A percentile compares a stretch with the other conserved stretches of the same genome.
Evolutionary conservation across 2,888 invertebrate species (phyloP).

Genomic region (Mycogona germanica): DNA sequence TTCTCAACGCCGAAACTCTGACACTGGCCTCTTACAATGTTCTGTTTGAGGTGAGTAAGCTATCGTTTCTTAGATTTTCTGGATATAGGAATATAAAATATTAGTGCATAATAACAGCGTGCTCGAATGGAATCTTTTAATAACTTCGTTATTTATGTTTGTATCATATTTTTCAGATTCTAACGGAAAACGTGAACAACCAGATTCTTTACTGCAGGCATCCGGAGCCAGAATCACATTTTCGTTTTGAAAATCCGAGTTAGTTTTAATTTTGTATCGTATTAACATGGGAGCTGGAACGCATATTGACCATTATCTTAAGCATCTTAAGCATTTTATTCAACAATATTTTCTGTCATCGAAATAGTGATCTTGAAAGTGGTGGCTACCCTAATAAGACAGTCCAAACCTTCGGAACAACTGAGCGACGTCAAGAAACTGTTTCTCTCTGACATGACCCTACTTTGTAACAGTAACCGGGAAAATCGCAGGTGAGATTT

Average conservation of each 20-base stretch:
- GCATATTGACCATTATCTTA: constrained; percentile 6
- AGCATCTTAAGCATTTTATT: constrained; percentile 16
- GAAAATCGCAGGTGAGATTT: constrained; percentile 65
- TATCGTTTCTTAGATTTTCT: too few species aligned
- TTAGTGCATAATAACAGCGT: too few species aligned
- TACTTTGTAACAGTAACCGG: constrained; percentile 89
- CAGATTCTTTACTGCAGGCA: constrained; percentile 88
- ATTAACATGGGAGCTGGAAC: not conserved
- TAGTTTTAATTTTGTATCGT: constrained; percentile 35
- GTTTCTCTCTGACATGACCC: constrained; percentile 97
- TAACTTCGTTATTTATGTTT: too few species aligned
- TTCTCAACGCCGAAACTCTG: constrained; percentile 76
- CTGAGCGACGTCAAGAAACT: constrained; percentile 86
- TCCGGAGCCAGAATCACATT: constrained; percentile 89
- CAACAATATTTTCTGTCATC: constrained; percentile 19
- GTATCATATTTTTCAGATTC: constrained; percentile 56
- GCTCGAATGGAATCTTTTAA: not conserved
- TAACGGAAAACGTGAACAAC: constrained; percentile 94
- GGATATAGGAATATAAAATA: too few species aligned
- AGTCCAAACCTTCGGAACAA: constrained; percentile 88
- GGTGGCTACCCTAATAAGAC: constrained; percentile 89
- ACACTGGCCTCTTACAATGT: constrained; percentile 95
- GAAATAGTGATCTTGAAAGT: constrained; percentile 92
- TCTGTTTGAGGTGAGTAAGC: constrained; percentile 71
- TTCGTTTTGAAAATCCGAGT: constrained; percentile 94